Evolutionary conservation across 30 jellyfish, hydroid and myxozoan genomes (phyloP), one percentile per base, ranked within the genome.

Genomic region (Aurelia sp.): DNA sequence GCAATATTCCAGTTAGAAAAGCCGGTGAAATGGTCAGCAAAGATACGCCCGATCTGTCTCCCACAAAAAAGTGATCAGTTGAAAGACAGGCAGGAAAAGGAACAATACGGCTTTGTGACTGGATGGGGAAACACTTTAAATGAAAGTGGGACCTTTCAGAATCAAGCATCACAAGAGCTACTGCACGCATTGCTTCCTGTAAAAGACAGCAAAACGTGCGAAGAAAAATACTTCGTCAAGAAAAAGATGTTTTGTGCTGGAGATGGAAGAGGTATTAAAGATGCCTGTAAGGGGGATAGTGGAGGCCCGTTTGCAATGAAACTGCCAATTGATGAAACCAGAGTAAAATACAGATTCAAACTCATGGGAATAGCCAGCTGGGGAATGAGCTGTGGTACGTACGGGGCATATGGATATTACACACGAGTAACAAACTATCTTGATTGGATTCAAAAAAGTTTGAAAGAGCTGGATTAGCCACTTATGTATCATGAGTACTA

Each of bases 231-330:
- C 16, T 41, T 13, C 44, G 4, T n/a, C 41, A 1, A 53, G 76
- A 27, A 80, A 16, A 51, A 63, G 17, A 80, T 65, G 85, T 76
- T 80, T 50, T 72, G 91, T 48, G 86, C 87, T 13, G 87, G 97
- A 7, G 67, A 68, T 4, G 85, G 72, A 59, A 30, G 1, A 10
- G 80, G 85, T n/a, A 17, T 17, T 48, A 51, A 48, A 47, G 97
- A 89, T 61, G 75, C 92, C 0, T 89, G 97, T 58, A 24, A 52
- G 55, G 97, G 97, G 18, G 97, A 89, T 67, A 89, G 97, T 64
- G 97, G 97, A 1, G 97, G 97, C 22, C 87, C 92, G 10, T 89
- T 89, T 72, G 88, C 75, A 30, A 63, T 73, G 63, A 17, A 47
- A 20, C 19, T 69, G 13, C 86, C 90, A 6, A 62, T 72, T 21